Evolutionary conservation across 1,140 invertebrate genomes (phyloP).

Genomic region (Acromyrmex charruanus): DNA sequence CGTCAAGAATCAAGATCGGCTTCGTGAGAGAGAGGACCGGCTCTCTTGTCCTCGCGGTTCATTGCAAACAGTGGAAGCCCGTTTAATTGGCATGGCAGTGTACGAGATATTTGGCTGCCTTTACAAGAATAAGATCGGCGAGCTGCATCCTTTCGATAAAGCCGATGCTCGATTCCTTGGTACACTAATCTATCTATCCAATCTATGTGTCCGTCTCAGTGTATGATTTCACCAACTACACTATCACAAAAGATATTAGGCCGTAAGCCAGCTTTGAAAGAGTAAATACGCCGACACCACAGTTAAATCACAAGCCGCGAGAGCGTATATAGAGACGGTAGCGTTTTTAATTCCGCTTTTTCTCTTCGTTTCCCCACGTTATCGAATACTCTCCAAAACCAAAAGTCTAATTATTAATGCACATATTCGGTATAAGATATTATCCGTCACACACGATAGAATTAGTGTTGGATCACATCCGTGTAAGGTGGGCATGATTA

Average conservation of each 20-base stretch:
- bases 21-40: not conserved
- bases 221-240: conserved; percentile 52
- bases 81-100: conserved; percentile 48
- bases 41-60: not conserved
- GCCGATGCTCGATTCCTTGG: conserved; percentile 12
- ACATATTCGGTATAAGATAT: conserved; percentile 41
- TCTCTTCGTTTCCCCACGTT: conserved; percentile 12
- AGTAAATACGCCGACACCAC: conserved; percentile 63
- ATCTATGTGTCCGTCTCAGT: not conserved
- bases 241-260: conserved; percentile 62
- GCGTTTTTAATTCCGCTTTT: conserved; percentile 21
- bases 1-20: conserved; percentile 37
- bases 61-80: conserved; percentile 38
- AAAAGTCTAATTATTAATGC: conserved; percentile 26
- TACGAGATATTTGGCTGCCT: not conserved
- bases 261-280: conserved; percentile 49
- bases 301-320: conserved; percentile 53
- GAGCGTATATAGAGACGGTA: conserved; percentile 34
- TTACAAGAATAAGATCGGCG: not conserved
- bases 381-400: conserved; percentile 40
- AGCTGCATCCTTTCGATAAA: not conserved
- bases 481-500: conserved; percentile 15
- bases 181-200: conserved; percentile 10
- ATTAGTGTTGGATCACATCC: conserved; percentile 43
- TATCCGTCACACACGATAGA: conserved; percentile 28